A percentile compares a stretch with the other conserved stretches of the same genome.
These are phyloP conservation scores for Turritopsis dohrnii DNA, from an alignment of 30 jellyfish, hydroid and myxozoan genomes.

Conservation along the genomic window DNA sequence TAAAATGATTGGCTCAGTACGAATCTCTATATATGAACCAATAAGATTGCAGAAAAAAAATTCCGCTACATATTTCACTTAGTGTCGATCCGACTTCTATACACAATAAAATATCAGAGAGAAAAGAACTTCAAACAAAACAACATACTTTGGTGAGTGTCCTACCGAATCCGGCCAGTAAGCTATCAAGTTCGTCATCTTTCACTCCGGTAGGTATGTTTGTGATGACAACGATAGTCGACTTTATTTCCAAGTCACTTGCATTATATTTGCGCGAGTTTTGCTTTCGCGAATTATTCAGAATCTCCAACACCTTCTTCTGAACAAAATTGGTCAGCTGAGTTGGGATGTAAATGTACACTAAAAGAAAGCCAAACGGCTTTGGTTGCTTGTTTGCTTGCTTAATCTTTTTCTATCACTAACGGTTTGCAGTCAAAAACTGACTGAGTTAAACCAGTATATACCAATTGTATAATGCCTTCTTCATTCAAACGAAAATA, in stretches of 20 bases:
- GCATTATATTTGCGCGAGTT: not conserved
- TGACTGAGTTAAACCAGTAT: too few species aligned
- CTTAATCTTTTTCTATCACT: too few species aligned
- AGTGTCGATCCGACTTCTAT: too few species aligned
- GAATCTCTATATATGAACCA: too few species aligned
- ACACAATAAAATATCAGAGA: not conserved
- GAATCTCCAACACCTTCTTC: constrained; percentile 1
- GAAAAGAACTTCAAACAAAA: not conserved
- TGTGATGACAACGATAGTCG: constrained; percentile 18
- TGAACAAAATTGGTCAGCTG: not conserved
- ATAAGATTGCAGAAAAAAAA: too few species aligned
- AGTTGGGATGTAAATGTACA: not conserved
- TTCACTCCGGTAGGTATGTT: constrained; percentile 12
- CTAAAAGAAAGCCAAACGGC: not conserved
- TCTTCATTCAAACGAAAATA: too few species aligned
- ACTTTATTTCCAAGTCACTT: constrained; percentile 15
- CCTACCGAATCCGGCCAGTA: constrained; percentile 17
- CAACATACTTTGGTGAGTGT: constrained; percentile 18
- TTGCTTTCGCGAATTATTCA: not conserved
- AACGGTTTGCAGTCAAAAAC: too few species aligned
- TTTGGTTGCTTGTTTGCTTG: too few species aligned
- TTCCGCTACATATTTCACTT: not conserved
- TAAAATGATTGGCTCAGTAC: too few species aligned
- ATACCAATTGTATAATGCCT: too few species aligned
- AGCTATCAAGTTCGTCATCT: constrained; percentile 1